Conservation (phyloP, 2,113 vertebrate genomes). For the Pimephales promelas region DNA sequence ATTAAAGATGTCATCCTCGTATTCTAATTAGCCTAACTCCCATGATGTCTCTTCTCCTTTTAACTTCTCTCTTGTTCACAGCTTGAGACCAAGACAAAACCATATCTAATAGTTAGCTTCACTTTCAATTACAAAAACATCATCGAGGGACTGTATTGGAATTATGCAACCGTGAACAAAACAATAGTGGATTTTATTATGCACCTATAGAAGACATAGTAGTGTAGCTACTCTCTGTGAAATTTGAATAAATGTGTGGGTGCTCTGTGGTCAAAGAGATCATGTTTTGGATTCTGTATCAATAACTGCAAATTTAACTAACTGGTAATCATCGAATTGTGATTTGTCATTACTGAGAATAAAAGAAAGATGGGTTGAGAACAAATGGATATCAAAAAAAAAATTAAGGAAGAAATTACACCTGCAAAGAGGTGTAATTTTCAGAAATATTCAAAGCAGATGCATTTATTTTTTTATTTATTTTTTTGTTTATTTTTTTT, state of each 20-base stretch:
- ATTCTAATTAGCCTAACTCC: constrained; percentile 29
- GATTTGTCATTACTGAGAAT: background rate
- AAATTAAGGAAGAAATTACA: background rate
- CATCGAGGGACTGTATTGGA: background rate
- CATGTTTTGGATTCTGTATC: background rate
- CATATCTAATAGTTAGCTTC: constrained; percentile 19
- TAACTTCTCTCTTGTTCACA: constrained; percentile 29
- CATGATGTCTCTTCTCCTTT: constrained; percentile 24
- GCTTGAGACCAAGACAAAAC: constrained; percentile 17
- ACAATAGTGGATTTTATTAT: constrained; percentile 12
- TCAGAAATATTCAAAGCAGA: background rate
- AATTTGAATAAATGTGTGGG: background rate
- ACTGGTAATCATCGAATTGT: background rate
- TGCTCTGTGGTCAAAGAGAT: background rate
- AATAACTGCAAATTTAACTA: background rate
- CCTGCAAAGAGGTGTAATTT: background rate
- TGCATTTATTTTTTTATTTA: background rate
- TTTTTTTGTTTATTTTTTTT: background rate
- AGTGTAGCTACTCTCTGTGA: background rate
- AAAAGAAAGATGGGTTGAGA: background rate
- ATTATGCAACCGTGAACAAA: background rate
- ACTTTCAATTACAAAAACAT: constrained; percentile 32
- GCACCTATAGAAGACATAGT: background rate
- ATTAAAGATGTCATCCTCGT: constrained; percentile 30
- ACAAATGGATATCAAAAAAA: constrained; percentile 5